A percentile compares a stretch with the other conserved stretches of the same genome.
Evolutionary conservation across 1,140 invertebrate genomes (phyloP).

Genomic region (Camponotus pennsylvanicus): DNA sequence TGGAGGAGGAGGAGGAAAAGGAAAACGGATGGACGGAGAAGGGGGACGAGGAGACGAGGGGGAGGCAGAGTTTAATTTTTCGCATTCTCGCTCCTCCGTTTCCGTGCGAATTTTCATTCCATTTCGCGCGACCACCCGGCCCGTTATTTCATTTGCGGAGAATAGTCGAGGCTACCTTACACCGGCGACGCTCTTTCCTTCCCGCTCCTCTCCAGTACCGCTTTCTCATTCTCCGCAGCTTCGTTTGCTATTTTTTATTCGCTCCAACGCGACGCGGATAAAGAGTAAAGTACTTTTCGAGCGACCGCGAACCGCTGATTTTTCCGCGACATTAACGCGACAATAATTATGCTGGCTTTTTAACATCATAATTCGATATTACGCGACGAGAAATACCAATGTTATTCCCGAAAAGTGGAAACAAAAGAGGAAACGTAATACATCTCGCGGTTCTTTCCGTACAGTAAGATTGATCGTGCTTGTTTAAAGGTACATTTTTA

Average conservation of each 20-base stretch:
- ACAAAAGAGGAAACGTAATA: neutral
- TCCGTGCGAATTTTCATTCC: conserved; percentile 74
- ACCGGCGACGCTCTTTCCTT: neutral
- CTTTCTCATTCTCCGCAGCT: neutral
- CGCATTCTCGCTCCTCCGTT: conserved; percentile 67
- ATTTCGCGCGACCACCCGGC: conserved; percentile 72
- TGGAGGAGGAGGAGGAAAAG: conserved; percentile 18
- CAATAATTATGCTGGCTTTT: conserved; percentile 49
- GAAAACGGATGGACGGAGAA: conserved; percentile 34
- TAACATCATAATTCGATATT: conserved; percentile 15
- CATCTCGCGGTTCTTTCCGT: too few species aligned
- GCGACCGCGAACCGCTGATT: neutral
- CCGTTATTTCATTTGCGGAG: conserved; percentile 71
- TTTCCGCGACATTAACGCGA: conserved; percentile 1
- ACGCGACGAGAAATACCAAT: neutral
- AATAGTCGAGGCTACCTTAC: conserved; percentile 53
- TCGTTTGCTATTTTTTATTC: conserved; percentile 50
- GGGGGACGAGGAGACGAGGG: neutral
- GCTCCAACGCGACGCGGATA: conserved; percentile 30
- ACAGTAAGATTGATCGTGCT: neutral
- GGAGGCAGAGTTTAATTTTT: conserved; percentile 60
- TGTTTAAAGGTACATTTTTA: neutral
- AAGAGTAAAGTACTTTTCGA: conserved; percentile 20
- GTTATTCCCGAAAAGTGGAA: conserved; percentile 14
- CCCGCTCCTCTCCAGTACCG: neutral